phyloP scores from a whole-genome alignment of 2,888 invertebrate genomes.

The Galerucella calmariensis region DNA sequence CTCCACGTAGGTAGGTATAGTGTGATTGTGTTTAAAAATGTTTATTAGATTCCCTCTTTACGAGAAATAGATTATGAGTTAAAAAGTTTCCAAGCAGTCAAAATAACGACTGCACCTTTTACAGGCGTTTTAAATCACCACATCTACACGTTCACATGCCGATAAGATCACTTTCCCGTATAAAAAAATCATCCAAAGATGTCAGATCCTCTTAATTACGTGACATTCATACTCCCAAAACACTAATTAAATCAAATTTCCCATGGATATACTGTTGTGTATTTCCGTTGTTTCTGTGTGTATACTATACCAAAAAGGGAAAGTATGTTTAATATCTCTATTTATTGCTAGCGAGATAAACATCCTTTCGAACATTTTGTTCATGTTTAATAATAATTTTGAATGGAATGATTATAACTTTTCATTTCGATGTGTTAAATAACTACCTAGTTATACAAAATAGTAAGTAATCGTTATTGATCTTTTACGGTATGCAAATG shows the following conservation, averaged over 20 bases:
- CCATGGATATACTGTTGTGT: constrained; percentile 1
- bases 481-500: background rate
- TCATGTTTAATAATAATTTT: constrained; percentile 27
- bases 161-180: background rate
- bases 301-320: constrained; percentile 16
- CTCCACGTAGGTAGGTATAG: no score
- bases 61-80: no score
- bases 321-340: constrained; percentile 26
- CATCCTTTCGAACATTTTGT: constrained; percentile 18
- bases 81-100: no score
- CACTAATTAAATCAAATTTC: constrained; percentile 10
- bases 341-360: constrained; percentile 22
- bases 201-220: constrained; percentile 2
- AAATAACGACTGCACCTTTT: background rate
- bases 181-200: background rate
- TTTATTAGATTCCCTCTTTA: no score
- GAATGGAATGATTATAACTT: constrained; percentile 14
- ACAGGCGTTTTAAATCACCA: background rate
- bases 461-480: background rate
- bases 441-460: background rate
- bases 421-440: constrained; percentile 7
- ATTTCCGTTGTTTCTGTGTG: background rate
- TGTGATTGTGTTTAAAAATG: no score
- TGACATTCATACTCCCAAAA: constrained; percentile 12
- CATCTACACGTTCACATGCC: background rate